phyloP scores from a whole-genome alignment of 2,113 vertebrate species.

The Tylochromis polylepis region DNA sequence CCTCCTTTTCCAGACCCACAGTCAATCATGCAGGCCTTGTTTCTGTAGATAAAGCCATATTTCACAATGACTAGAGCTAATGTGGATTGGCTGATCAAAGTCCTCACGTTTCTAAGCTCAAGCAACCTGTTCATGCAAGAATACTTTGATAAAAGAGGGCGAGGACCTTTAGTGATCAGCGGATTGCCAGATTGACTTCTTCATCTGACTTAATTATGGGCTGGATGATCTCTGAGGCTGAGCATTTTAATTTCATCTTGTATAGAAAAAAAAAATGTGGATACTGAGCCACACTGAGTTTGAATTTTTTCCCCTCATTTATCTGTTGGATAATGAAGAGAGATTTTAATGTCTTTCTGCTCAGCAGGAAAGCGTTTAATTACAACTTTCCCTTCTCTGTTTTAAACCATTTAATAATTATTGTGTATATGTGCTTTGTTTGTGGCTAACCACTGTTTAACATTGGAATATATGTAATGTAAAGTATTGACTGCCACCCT shows the following conservation, averaged over 20 bases:
- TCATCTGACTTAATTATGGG: constrained; percentile 25
- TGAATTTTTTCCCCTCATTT: background rate
- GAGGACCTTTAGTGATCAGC: constrained; percentile 25
- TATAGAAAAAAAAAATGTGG: background rate
- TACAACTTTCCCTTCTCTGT: background rate
- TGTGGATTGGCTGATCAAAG: constrained; percentile 53
- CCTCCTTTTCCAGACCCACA: background rate
- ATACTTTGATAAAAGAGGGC: constrained; percentile 30
- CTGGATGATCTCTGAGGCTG: constrained; percentile 1
- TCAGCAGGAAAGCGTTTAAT: rapidly evolving
- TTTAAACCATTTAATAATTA: background rate
- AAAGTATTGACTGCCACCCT: background rate
- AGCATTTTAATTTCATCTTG: background rate
- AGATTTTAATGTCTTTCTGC: background rate
- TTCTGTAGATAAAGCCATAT: constrained; percentile 19
- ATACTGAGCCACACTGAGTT: background rate
- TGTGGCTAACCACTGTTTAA: background rate
- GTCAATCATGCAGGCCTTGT: constrained; percentile 8
- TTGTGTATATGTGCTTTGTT: background rate
- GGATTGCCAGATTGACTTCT: constrained; percentile 40
- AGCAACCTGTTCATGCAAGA: constrained; percentile 18
- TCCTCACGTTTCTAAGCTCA: constrained; percentile 6
- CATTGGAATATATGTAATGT: background rate
- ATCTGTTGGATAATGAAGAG: background rate
- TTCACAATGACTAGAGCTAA: constrained; percentile 13